These are phyloP conservation scores for Caenorhabditis afra DNA, from an alignment of 2,888 invertebrate genomes.

Conservation along the genomic window DNA sequence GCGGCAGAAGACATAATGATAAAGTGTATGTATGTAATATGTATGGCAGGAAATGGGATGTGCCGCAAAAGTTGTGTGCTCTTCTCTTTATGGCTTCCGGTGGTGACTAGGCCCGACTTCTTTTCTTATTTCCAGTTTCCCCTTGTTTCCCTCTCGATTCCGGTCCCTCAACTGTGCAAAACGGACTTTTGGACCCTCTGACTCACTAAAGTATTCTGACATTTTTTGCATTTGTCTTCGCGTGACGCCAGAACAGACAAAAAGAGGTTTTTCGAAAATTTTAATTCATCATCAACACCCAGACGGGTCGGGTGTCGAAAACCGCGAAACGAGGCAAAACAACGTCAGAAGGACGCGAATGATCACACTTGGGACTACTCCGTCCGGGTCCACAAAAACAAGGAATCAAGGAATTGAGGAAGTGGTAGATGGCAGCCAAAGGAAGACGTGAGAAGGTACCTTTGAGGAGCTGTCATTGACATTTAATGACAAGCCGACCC, in stretches of 20 bases:
- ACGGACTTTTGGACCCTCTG: slow-evolving; percentile 19
- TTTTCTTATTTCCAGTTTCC: slow-evolving; percentile 3
- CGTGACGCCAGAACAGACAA: not conserved
- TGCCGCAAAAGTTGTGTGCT: not conserved
- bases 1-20: slow-evolving; percentile 9
- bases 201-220: no score
- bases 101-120: slow-evolving; percentile 15
- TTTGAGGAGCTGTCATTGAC: no score
- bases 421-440: not conserved
- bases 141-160: not conserved
- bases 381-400: not conserved
- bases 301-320: slow-evolving; percentile 28
- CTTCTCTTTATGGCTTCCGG: slow-evolving; percentile 39
- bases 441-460: not conserved
- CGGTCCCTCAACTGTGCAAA: no score
- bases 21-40: slow-evolving; percentile 6
- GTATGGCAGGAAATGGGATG: slow-evolving; percentile 1
- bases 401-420: not conserved
- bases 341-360: slow-evolving; percentile 10
- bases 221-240: slow-evolving; percentile 3
- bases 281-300: slow-evolving; percentile 45
- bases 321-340: slow-evolving; percentile 13
- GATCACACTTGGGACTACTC: slow-evolving; percentile 34
- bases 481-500: no score
- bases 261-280: slow-evolving; percentile 8